These are phyloP conservation scores for Festucalex cinctus DNA, from an alignment of 2,113 vertebrate genomes.

Conservation along the genomic window DNA sequence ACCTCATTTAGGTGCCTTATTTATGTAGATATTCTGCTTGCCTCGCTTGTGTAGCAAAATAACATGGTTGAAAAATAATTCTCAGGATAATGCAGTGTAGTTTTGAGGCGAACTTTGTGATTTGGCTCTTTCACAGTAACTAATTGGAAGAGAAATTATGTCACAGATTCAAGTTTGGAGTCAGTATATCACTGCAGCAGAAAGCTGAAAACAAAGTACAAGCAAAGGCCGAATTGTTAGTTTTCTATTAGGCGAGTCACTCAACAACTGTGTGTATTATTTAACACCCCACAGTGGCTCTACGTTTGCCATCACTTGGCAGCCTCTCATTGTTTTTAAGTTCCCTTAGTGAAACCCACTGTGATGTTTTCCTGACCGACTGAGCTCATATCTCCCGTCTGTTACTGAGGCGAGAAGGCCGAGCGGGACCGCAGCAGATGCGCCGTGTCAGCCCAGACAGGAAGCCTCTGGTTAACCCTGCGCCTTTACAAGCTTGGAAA, in stretches of 20 bases:
- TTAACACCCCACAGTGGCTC: slow-evolving; percentile 5
- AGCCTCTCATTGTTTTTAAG: slow-evolving; percentile 4
- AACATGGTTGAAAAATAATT: background rate
- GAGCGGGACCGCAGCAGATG: slow-evolving; percentile 34
- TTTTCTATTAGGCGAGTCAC: background rate
- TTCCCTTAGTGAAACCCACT: slow-evolving; percentile 26
- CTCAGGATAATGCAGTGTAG: no score
- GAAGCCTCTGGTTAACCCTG: slow-evolving; percentile 43
- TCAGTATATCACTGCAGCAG: background rate
- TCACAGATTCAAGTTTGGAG: no score
- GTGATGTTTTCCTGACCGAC: slow-evolving; percentile 17
- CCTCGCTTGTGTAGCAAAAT: no score
- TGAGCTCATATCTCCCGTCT: slow-evolving; percentile 31
- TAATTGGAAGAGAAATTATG: background rate
- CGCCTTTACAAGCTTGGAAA: slow-evolving; percentile 39
- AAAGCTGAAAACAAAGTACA: background rate
- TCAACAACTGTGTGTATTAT: background rate
- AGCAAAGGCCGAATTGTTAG: background rate
- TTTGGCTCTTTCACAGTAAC: background rate
- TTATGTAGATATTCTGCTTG: no score
- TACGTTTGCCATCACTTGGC: slow-evolving; percentile 21
- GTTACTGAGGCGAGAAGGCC: slow-evolving; percentile 21
- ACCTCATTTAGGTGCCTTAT: background rate
- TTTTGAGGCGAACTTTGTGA: background rate
- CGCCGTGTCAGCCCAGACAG: slow-evolving; percentile 28